Conservation (phyloP, 2,113 vertebrate species). For the Esox niger region DNA sequence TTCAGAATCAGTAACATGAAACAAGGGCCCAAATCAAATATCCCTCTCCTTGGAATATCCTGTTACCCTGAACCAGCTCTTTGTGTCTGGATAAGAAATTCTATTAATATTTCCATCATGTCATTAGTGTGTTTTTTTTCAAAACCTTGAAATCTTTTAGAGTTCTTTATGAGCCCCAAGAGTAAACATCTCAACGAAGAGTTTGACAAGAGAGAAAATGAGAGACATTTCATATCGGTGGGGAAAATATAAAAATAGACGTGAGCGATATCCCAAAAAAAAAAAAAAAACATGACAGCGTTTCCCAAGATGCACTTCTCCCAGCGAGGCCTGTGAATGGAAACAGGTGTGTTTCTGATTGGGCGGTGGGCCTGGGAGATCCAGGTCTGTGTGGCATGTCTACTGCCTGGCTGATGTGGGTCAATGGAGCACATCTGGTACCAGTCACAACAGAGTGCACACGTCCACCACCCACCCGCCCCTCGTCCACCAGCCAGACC, state of each 20-base stretch:
- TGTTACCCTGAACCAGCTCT: conserved; percentile 55
- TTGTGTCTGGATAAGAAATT: conserved; percentile 67
- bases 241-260: conserved; percentile 49
- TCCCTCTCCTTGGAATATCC: conserved; percentile 55
- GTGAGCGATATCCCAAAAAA: conserved; percentile 16
- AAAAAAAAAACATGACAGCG: conserved; percentile 58
- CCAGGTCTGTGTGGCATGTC: conserved; percentile 77
- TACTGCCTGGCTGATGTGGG: conserved; percentile 81
- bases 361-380: conserved; percentile 79
- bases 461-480: conserved; percentile 53
- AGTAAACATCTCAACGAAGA: conserved; percentile 57
- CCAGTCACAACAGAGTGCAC: conserved; percentile 82
- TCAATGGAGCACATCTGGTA: conserved; percentile 85
- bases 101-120: conserved; percentile 67
- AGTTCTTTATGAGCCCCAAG: conserved; percentile 52
- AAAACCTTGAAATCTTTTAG: conserved; percentile 57
- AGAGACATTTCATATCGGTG: conserved; percentile 3
- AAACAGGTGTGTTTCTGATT: conserved; percentile 82
- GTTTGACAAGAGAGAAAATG: conserved; percentile 52
- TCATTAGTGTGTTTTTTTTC: conserved; percentile 57
- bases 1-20: conserved; percentile 77
- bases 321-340: conserved; percentile 71
- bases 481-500: conserved; percentile 51
- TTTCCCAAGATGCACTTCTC: conserved; percentile 72
- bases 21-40: conserved; percentile 68